Conservation (phyloP, 2,888 invertebrate species). For the Drosophila monieri region DNA sequence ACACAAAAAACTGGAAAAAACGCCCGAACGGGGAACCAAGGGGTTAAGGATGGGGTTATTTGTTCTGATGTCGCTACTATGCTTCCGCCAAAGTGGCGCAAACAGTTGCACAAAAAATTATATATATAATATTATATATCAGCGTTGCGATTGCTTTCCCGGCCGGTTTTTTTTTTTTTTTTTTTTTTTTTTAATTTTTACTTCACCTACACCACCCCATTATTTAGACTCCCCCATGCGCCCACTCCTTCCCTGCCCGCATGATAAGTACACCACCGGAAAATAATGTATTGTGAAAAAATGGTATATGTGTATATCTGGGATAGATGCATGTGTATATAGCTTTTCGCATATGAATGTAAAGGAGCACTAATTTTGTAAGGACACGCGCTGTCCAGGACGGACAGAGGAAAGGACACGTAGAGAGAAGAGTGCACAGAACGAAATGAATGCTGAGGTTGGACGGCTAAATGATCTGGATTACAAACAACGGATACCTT, state of each 20-base stretch:
- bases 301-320: constrained; percentile 44
- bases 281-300: constrained; percentile 65
- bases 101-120: constrained; percentile 45
- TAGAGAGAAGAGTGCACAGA: constrained; percentile 7
- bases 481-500: neutral
- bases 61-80: constrained; percentile 69
- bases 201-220: neutral
- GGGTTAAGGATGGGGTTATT: constrained; percentile 32
- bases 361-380: constrained; percentile 75
- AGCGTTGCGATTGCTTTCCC: constrained; percentile 28
- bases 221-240: neutral
- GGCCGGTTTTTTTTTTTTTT: constrained; percentile 1
- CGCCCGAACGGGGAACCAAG: constrained; percentile 11
- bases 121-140: constrained; percentile 34
- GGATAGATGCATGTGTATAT: constrained; percentile 17
- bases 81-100: constrained; percentile 75
- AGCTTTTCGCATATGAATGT: constrained; percentile 62
- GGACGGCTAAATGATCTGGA: neutral
- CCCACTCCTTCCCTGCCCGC: neutral
- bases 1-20: constrained; percentile 34
- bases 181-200: neutral
- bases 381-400: constrained; percentile 59
- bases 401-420: constrained; percentile 44
- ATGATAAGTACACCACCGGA: constrained; percentile 36
- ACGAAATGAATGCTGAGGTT: neutral